phyloP scores from a whole-genome alignment of 2,113 vertebrate species.

The Nipponia nippon region DNA sequence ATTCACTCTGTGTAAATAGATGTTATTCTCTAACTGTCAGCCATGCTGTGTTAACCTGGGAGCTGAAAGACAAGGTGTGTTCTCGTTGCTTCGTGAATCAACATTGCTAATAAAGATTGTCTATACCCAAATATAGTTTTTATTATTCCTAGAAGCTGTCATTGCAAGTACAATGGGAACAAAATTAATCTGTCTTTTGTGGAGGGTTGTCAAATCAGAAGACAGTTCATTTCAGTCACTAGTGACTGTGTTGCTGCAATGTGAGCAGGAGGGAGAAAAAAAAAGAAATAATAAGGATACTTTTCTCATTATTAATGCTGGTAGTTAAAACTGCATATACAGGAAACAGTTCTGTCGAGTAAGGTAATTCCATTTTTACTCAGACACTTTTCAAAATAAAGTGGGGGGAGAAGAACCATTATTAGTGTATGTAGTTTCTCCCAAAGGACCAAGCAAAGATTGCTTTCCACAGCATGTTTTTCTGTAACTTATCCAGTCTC shows the following conservation, averaged over 20 bases:
- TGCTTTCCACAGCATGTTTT: slow-evolving; percentile 19
- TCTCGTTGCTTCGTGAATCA: neutral
- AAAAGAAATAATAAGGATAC: neutral
- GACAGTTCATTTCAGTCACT: neutral
- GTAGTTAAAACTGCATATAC: neutral
- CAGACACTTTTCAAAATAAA: slow-evolving; percentile 6
- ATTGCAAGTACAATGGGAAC: neutral
- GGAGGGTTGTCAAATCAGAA: neutral
- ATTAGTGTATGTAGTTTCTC: slow-evolving; percentile 7
- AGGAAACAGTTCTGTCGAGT: slow-evolving; percentile 31
- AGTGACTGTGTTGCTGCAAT: neutral
- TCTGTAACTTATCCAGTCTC: neutral
- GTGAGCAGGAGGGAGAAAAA: neutral
- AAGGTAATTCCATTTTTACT: slow-evolving; percentile 47
- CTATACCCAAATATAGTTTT: neutral
- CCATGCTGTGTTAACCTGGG: neutral
- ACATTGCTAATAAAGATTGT: slow-evolving; percentile 6
- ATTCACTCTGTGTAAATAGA: neutral
- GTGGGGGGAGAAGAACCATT: neutral
- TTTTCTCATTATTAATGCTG: slow-evolving; percentile 14
- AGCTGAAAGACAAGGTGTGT: slow-evolving; percentile 26
- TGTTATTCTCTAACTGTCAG: slow-evolving; percentile 1
- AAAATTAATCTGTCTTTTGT: slow-evolving; percentile 4
- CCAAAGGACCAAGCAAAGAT: neutral
- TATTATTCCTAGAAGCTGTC: neutral